Evolutionary conservation across 2,888 invertebrate species (phyloP), one percentile per base, ranked within the genome.

Genomic region (Listrodromus nycthemerus): DNA sequence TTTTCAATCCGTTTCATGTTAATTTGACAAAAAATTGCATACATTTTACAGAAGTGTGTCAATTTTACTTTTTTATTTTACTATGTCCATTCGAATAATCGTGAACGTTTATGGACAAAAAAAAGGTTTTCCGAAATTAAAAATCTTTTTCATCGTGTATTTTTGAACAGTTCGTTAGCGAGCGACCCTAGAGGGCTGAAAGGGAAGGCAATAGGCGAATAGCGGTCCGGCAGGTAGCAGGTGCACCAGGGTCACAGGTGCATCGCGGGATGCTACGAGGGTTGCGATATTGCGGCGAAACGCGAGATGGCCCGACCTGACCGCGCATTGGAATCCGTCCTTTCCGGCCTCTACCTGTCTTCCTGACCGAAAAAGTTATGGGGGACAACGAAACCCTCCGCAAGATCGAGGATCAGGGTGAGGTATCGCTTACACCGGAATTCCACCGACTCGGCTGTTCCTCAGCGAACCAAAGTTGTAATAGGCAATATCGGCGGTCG

Each of bases 351-450:
- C 52, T 30, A 41, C 19, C 77, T 16, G 45, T 70, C 21, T 65
- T 70, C 48, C 55, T 1, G n/a, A 41, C 55, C 50, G 48, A 67
- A 73, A 73, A 69, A 73, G 19, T 24, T 48, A 52, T 45, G 61
- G 13, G 48, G 70, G 61, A 41, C n/a, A 48, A 24, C 37, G 30
- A 65, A 61, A 33, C 27, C n/a, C 50, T 50, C 24, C 55, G 48
- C 45, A 61, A 37, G 67, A 69, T 63, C 71, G 61, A 24, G 27
- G 21, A 70, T 67, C 61, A 88, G 87, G 86, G 87, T 89, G 83
- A 83, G 63, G 80, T 89, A 90, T 90, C 89, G 88, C 83, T 90
- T 90, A 87, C 88, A 87, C 10, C 84, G 83, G 71, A 75, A 78
- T 80, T 76, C 76, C 48, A 45, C 33, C 73, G 76, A 83, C 80